Evolutionary conservation across 1,140 invertebrate species (phyloP).

Genomic region (Physella acuta): DNA sequence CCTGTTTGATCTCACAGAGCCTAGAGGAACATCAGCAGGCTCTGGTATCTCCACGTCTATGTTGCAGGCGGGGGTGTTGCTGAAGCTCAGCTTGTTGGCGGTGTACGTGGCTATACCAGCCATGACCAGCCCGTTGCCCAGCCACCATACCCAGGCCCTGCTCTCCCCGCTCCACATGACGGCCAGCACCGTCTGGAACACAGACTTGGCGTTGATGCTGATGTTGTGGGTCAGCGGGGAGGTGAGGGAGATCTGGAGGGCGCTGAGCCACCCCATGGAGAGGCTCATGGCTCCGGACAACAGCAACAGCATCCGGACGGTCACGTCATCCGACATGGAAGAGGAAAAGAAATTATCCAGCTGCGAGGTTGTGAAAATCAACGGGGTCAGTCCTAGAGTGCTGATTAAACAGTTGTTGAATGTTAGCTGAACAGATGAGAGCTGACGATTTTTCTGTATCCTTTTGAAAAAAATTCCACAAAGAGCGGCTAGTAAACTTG

Average conservation of each 20-base stretch:
- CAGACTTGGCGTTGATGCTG: constrained; percentile 58
- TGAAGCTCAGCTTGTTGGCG: neutral
- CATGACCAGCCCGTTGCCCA: constrained; percentile 53
- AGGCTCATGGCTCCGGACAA: constrained; percentile 52
- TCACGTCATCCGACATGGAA: neutral
- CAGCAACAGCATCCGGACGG: constrained; percentile 46
- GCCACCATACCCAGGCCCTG: constrained; percentile 55
- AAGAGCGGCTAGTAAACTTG: constrained; percentile 54
- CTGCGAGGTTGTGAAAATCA: constrained; percentile 17
- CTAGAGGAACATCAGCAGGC: neutral
- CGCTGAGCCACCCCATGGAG: constrained; percentile 54
- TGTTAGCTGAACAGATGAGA: constrained; percentile 12
- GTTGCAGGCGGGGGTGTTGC: neutral
- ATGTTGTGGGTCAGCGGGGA: constrained; percentile 59
- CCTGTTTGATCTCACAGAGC: too few species aligned
- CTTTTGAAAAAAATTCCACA: constrained; percentile 52
- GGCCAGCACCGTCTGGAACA: constrained; percentile 57
- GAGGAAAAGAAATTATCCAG: constrained; percentile 9
- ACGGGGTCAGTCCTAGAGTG: constrained; percentile 3
- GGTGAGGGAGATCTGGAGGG: constrained; percentile 55
- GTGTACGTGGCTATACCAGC: constrained; percentile 39
- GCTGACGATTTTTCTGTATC: constrained; percentile 32
- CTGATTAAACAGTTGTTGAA: constrained; percentile 19
- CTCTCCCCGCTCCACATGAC: constrained; percentile 49
- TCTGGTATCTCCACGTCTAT: constrained; percentile 16